Evolutionary conservation across 2,888 invertebrate genomes (phyloP).

Genomic region (Agrilus biguttatus): DNA sequence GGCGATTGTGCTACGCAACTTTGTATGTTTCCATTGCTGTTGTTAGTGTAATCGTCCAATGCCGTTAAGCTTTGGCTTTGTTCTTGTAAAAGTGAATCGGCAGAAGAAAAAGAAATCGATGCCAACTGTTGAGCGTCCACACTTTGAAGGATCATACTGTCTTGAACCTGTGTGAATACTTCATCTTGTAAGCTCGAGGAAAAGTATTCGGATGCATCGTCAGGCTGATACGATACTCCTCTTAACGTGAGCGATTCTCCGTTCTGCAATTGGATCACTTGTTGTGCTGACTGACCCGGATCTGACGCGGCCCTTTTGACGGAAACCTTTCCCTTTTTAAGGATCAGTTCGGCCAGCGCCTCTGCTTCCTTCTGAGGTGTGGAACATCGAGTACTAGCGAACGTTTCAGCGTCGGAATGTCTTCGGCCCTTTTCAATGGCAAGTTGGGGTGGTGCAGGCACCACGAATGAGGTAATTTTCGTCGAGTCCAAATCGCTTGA

Average conservation of each 20-base stretch:
- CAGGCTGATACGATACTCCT: conserved; percentile 47
- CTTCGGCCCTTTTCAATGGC: conserved; percentile 35
- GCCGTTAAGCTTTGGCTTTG: conserved; percentile 46
- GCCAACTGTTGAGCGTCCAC: conserved; percentile 45
- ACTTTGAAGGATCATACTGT: conserved; percentile 52
- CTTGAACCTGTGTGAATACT: conserved; percentile 58
- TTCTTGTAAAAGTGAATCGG: conserved; percentile 40
- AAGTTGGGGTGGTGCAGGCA: conserved; percentile 39
- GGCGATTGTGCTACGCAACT: conserved; percentile 38
- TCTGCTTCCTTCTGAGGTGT: conserved; percentile 54
- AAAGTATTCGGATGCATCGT: conserved; percentile 43
- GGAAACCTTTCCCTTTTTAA: conserved; percentile 55
- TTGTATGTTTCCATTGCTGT: conserved; percentile 32
- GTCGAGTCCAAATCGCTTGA: conserved; percentile 22
- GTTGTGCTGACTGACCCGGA: conserved; percentile 46
- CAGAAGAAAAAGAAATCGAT: conserved; percentile 30
- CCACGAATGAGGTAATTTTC: conserved; percentile 37
- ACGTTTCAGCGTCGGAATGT: conserved; percentile 43
- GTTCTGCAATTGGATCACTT: conserved; percentile 44
- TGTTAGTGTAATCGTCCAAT: conserved; percentile 43
- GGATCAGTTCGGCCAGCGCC: conserved; percentile 58
- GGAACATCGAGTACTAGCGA: conserved; percentile 33
- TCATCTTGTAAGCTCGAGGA: conserved; percentile 59
- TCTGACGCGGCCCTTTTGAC: conserved; percentile 64
- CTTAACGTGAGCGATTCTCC: conserved; percentile 45